phyloP scores from a whole-genome alignment of 2,888 invertebrate genomes.

The Rotaria socialis region DNA sequence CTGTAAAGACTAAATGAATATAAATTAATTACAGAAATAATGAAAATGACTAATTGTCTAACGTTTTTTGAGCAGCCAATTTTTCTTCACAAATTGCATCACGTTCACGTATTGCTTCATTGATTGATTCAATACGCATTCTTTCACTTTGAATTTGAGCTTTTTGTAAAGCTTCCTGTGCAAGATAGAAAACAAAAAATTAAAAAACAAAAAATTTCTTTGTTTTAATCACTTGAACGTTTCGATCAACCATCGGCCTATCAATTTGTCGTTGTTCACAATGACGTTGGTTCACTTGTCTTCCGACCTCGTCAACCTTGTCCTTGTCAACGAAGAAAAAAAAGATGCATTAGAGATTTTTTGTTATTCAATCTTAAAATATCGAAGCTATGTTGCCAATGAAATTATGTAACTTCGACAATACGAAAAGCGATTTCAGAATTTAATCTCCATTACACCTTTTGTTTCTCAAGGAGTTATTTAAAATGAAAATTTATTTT shows the following conservation, averaged over 20 bases:
- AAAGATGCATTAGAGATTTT: background rate
- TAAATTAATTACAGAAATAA: background rate
- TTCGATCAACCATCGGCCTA: background rate
- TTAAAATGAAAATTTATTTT: no score
- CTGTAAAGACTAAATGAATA: background rate
- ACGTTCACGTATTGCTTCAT: slow-evolving; percentile 2
- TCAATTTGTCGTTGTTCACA: background rate
- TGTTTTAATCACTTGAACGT: background rate
- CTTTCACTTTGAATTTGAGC: slow-evolving; percentile 14
- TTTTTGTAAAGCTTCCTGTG: slow-evolving; percentile 6
- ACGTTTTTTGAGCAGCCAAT: background rate
- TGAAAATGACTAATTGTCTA: background rate
- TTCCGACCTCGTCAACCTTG: background rate
- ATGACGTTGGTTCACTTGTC: background rate
- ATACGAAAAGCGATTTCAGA: no score
- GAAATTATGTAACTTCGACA: no score
- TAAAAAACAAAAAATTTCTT: background rate
- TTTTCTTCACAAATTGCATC: slow-evolving; percentile 17
- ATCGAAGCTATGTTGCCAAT: no score
- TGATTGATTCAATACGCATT: background rate
- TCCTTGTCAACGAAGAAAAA: background rate
- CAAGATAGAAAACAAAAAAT: background rate
- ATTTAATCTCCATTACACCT: no score
- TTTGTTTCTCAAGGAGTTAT: no score
- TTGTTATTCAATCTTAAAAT: background rate